These are phyloP conservation scores for Allacma fusca DNA, from an alignment of 2,888 invertebrate genomes.

Conservation along the genomic window DNA sequence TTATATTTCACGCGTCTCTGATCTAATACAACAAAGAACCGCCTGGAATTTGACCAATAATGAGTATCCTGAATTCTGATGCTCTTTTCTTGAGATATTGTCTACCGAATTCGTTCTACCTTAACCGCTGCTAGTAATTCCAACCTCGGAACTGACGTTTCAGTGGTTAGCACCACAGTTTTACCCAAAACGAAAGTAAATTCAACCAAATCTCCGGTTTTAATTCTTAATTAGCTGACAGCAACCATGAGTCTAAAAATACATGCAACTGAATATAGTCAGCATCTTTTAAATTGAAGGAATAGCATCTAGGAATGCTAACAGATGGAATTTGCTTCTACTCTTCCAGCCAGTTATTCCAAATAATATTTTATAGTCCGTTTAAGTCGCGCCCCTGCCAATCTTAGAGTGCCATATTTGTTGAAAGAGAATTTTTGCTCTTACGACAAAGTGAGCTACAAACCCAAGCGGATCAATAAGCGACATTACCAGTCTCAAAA, in stretches of 20 bases:
- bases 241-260: slow-evolving; percentile 23
- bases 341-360: slow-evolving; percentile 41
- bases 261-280: not conserved
- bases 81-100: no score
- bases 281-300: not conserved
- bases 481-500: slow-evolving; percentile 57
- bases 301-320: slow-evolving; percentile 39
- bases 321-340: not conserved
- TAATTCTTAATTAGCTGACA: not conserved
- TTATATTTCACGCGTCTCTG: slow-evolving; percentile 41
- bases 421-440: slow-evolving; percentile 61
- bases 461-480: slow-evolving; percentile 62
- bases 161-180: not conserved
- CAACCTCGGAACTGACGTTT: slow-evolving; percentile 19
- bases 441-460: slow-evolving; percentile 55
- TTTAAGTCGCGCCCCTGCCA: slow-evolving; percentile 60
- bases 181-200: no score
- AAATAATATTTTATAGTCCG: not conserved
- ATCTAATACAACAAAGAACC: slow-evolving; percentile 49
- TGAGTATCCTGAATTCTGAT: not conserved
- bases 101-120: not conserved
- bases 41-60: slow-evolving; percentile 46
- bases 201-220: no score
- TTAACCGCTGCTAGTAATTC: slow-evolving; percentile 42
- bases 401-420: slow-evolving; percentile 58